Percentiles rank a stretch among this genome's conserved stretches.
Conservation (phyloP, 1,140 invertebrate species). For the Calliphora vicina region DNA sequence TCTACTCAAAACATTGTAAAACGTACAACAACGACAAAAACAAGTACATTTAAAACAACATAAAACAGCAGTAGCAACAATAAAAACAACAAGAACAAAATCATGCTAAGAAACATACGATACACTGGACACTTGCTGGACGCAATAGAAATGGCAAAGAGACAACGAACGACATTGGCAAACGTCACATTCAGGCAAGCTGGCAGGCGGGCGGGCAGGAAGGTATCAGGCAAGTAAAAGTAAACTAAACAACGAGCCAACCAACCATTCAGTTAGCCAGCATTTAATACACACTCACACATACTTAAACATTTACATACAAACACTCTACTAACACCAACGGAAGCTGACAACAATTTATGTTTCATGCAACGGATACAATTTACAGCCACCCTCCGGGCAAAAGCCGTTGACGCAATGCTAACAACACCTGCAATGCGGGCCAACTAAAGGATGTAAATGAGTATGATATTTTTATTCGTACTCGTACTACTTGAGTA, state of each 20-base stretch:
- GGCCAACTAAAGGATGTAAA: slow-evolving; percentile 7
- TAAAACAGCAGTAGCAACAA: background rate
- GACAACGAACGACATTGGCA: background rate
- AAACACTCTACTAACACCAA: background rate
- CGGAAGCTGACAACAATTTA: slow-evolving; percentile 34
- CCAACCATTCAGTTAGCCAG: background rate
- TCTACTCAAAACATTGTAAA: slow-evolving; percentile 20
- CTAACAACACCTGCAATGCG: slow-evolving; percentile 33
- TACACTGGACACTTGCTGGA: slow-evolving; percentile 17
- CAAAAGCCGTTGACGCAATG: slow-evolving; percentile 23
- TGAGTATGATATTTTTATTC: background rate
- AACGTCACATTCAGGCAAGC: background rate
- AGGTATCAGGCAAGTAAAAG: background rate
- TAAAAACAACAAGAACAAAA: background rate
- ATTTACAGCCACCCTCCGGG: slow-evolving; percentile 27
- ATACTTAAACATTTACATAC: too few relatives aligned
- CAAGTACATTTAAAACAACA: background rate
- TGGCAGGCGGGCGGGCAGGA: background rate
- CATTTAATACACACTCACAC: background rate
- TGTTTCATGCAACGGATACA: slow-evolving; percentile 35
- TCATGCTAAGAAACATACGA: background rate
- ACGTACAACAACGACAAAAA: background rate
- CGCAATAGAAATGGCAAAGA: slow-evolving; percentile 11
- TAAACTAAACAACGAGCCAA: background rate
- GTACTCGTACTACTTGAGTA: background rate